Percentiles rank a stretch among this genome's conserved stretches.
Evolutionary conservation across 2,797 vertebrate genomes (phyloP).

Genomic region (Chiroxiphia lanceolata): DNA sequence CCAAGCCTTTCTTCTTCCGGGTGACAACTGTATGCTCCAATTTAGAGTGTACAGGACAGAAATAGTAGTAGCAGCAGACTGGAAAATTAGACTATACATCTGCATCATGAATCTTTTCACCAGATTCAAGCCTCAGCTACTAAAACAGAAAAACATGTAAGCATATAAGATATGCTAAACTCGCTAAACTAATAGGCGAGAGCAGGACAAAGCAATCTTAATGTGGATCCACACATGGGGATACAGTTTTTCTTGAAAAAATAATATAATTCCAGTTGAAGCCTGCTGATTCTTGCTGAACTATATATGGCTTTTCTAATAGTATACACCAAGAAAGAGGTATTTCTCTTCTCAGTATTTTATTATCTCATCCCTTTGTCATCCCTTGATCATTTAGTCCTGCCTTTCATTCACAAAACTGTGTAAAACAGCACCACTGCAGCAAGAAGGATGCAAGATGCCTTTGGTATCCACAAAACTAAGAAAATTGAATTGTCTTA

Average conservation of each 20-base stretch:
- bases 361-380: neutral
- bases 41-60: neutral
- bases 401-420: neutral
- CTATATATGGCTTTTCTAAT: neutral
- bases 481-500: neutral
- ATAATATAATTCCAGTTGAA: neutral
- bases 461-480: neutral
- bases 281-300: neutral
- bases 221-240: fast-evolving
- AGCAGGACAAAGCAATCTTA: neutral
- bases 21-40: neutral
- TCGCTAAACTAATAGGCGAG: fast-evolving
- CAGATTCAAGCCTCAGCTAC: neutral
- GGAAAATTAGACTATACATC: neutral
- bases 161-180: neutral
- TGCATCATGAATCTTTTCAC: neutral
- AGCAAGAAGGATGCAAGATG: neutral
- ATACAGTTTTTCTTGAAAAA: neutral
- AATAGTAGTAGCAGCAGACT: neutral
- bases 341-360: neutral
- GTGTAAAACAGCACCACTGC: neutral
- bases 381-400: neutral
- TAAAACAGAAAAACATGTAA: neutral
- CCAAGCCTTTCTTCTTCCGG: neutral
- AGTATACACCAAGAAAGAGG: neutral